Evolutionary conservation across 2,888 invertebrate species (phyloP), one percentile per base, ranked within the genome.

Genomic region (Cotesia congregata): DNA sequence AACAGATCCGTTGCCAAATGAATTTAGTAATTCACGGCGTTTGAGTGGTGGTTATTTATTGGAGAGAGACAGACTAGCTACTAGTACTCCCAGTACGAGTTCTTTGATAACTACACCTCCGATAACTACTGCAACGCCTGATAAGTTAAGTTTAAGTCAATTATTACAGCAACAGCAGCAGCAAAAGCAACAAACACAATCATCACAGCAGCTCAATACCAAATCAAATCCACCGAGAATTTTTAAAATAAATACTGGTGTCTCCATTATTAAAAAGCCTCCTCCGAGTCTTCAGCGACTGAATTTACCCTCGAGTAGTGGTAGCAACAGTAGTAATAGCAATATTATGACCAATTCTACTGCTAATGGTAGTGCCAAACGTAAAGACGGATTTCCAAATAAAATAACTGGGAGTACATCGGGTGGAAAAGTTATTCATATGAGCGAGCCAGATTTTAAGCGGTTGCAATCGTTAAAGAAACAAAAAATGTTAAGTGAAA

Each of bases 361-460:
- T 17, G 60, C 77, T 4, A 84, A 83, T 67, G 83, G 83, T 4
- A 79, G 79, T 71, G 76, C 79, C 2, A 88, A 86, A 71, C 86
- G 87, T n/a, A 87, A 86, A 72, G 81, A 93, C 91, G 0, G 92
- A 91, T 1, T 93, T 92, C 85, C 93, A 92, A 0, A 92, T 71
- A 90, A 90, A 64, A 88, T 93, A 93, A 78, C 3, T 93, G 93
- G 76, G 90, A 94, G 30, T 0, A 93, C 94, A 86, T 94, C 94
- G 0, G 93, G 94, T 0, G 95, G 95, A n/a, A 94, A 94, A 84
- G 93, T 95, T 0, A 95, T 94, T 88, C 94, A 95, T 86, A 93
- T 95, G 83, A 94, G 94, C 2, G 91, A 95, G 59, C 93, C 94
- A 71, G 95, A 95, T 85, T 95, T 94, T 89, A 95, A 95, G 88